Percentiles rank a stretch among this genome's conserved stretches.
phyloP scores from a whole-genome alignment of 2,888 invertebrate species.

The Caenorhabditis auriculariae region DNA sequence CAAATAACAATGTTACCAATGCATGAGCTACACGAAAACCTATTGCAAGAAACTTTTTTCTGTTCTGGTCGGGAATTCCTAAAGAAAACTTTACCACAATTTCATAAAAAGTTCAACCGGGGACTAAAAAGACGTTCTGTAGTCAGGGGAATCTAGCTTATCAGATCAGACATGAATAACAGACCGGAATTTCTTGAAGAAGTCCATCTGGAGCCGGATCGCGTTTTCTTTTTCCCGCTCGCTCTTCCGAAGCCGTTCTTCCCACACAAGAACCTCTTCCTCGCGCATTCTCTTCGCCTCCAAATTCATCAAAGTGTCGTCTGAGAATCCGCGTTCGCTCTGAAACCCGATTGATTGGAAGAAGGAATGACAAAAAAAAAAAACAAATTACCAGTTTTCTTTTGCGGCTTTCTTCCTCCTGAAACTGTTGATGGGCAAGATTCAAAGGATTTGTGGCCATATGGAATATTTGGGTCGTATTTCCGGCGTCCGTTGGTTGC shows the following conservation, averaged over 20 bases:
- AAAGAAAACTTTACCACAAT: too few relatives aligned
- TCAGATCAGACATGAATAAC: too few relatives aligned
- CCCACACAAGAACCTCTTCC: constrained; percentile 10
- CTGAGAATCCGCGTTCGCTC: constrained; percentile 1
- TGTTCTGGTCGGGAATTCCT: too few relatives aligned
- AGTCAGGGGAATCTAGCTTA: too few relatives aligned
- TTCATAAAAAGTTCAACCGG: too few relatives aligned
- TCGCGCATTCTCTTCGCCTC: constrained; percentile 10
- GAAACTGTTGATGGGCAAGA: constrained; percentile 19
- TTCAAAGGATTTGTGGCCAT: constrained; percentile 29
- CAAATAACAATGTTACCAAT: too few relatives aligned
- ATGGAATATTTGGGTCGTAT: constrained; percentile 30
- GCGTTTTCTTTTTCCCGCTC: constrained; percentile 20
- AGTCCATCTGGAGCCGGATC: constrained; percentile 10
- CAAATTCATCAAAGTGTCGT: too few relatives aligned
- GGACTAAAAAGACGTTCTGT: too few relatives aligned
- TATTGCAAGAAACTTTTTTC: too few relatives aligned
- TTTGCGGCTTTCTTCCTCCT: constrained; percentile 16
- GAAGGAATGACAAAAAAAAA: not conserved
- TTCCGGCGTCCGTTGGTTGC: constrained; percentile 29
- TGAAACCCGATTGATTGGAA: not conserved
- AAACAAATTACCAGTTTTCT: constrained; percentile 11
- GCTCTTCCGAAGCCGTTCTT: constrained; percentile 11
- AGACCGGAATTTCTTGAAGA: constrained; percentile 18
- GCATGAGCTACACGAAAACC: too few relatives aligned